phyloP scores from a whole-genome alignment of 2,113 vertebrate species.

The Camelus dromedarius region DNA sequence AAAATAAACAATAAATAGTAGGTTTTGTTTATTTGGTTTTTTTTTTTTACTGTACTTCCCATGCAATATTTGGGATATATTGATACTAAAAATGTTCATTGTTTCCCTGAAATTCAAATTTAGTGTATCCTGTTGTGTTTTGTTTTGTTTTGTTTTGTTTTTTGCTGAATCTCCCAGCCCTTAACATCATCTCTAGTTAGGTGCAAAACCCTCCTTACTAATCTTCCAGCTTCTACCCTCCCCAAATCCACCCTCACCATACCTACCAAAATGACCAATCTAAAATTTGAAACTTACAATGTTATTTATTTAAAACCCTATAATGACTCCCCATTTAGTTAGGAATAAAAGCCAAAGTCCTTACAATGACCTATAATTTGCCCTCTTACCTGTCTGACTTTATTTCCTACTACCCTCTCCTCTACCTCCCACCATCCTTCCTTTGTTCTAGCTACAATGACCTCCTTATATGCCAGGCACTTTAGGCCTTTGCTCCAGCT shows the following conservation, averaged over 20 bases:
- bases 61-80: neutral
- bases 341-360: neutral
- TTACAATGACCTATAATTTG: neutral
- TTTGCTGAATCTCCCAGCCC: neutral
- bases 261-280: neutral
- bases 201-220: neutral
- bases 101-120: conserved; percentile 39
- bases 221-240: neutral
- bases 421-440: neutral
- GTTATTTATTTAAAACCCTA: neutral
- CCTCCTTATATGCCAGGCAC: neutral
- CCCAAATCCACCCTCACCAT: neutral
- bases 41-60: neutral
- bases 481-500: neutral
- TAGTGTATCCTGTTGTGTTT: neutral
- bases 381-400: neutral
- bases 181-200: neutral
- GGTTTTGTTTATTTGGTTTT: neutral
- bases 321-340: neutral
- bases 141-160: neutral
- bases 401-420: neutral
- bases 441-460: neutral
- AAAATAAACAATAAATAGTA: neutral
- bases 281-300: neutral
- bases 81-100: neutral